Conservation (phyloP, 2,113 vertebrate genomes). For the Gila orcuttii region DNA sequence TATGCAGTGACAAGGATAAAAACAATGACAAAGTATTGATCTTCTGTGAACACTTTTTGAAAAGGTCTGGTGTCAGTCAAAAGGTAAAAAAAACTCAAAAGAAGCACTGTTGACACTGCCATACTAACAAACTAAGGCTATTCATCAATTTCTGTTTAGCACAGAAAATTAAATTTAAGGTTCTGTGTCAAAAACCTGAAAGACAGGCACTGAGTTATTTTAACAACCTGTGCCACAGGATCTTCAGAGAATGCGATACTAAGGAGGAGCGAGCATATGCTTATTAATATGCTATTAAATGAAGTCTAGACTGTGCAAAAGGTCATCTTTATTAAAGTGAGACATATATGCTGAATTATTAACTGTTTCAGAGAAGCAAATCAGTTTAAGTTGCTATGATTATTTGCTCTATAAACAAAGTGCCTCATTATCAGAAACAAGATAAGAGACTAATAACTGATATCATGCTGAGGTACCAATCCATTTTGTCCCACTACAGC, state of each 20-base stretch:
- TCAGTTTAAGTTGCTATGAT: background rate
- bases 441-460: constrained; percentile 4
- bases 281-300: background rate
- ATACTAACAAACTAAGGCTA: background rate
- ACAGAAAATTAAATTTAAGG: background rate
- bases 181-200: background rate
- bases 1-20: background rate
- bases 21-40: constrained; percentile 26
- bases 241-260: background rate
- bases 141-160: background rate
- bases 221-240: background rate
- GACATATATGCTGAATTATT: background rate
- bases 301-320: background rate
- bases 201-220: background rate
- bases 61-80: constrained; percentile 10
- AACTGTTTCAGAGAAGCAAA: background rate
- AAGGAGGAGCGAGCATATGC: background rate
- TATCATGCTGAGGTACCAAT: background rate
- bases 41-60: background rate
- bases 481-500: background rate
- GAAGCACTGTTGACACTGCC: background rate
- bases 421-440: background rate
- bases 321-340: background rate
- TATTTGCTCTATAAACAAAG: constrained; percentile 11
- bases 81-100: background rate